Conservation (phyloP, 2,797 vertebrate genomes). For the Gephyroberyx darwinii region DNA sequence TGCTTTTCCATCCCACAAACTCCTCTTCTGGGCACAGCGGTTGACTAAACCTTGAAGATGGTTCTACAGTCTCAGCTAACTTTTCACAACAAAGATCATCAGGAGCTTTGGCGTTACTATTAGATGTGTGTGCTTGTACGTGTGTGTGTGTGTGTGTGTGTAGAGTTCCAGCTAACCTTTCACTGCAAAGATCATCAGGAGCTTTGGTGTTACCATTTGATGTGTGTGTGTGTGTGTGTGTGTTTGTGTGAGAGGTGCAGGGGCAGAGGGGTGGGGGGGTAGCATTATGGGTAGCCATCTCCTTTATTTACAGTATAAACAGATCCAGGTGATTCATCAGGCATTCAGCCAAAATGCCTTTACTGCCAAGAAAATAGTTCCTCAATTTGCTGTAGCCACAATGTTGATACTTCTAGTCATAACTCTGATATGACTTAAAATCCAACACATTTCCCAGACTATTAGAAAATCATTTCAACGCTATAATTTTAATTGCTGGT, state of each 20-base stretch:
- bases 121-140: constrained; percentile 45
- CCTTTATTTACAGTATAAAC: constrained; percentile 48
- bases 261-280: constrained; percentile 15
- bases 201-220: constrained; percentile 35
- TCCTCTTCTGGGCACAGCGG: constrained; percentile 64
- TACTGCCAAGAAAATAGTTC: constrained; percentile 18
- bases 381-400: neutral
- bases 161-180: constrained; percentile 5
- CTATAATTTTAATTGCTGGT: neutral
- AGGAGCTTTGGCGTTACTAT: constrained; percentile 58
- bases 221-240: constrained; percentile 5
- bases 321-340: constrained; percentile 42
- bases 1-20: constrained; percentile 76
- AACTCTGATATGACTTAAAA: neutral
- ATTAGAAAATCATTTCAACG: neutral
- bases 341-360: constrained; percentile 11
- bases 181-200: constrained; percentile 35
- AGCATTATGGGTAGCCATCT: constrained; percentile 12
- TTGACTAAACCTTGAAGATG: constrained; percentile 73
- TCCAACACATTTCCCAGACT: neutral
- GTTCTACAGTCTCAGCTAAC: constrained; percentile 67
- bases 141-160: constrained; percentile 18
- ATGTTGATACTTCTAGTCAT: neutral
- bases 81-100: constrained; percentile 73
- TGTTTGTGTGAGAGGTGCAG: constrained; percentile 11